Evolutionary conservation across 2,113 vertebrate species (phyloP).

Genomic region (Aleadryas rufinucha): DNA sequence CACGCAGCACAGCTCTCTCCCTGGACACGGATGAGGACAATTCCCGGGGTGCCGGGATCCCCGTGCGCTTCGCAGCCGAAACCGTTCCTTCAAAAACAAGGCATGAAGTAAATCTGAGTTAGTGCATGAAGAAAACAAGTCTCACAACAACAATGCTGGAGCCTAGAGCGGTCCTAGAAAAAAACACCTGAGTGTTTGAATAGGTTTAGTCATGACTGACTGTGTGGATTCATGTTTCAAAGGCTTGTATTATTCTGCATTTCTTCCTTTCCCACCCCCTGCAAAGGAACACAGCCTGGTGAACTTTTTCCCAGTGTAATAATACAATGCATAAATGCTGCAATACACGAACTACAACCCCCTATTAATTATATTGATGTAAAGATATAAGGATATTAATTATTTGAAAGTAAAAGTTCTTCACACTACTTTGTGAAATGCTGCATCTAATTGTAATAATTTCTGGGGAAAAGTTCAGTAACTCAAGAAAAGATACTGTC

Average conservation of each 20-base stretch:
- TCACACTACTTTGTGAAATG: background rate
- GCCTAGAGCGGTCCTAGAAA: background rate
- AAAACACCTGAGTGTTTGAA: constrained; percentile 10
- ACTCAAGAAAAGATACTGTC: background rate
- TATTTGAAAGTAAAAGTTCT: background rate
- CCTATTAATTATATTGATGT: background rate
- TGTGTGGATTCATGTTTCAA: constrained; percentile 15
- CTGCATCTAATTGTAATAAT: background rate
- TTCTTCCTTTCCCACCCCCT: background rate
- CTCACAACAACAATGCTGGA: background rate
- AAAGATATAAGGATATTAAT: background rate
- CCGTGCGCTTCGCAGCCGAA: constrained; percentile 83
- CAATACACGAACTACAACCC: background rate
- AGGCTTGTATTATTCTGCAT: background rate
- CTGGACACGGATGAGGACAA: constrained; percentile 75
- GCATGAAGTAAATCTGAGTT: background rate
- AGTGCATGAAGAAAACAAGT: background rate
- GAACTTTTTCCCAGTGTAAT: background rate
- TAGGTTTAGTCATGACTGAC: constrained; percentile 34
- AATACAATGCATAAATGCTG: background rate
- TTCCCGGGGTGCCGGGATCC: constrained; percentile 90
- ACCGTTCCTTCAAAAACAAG: constrained; percentile 66
- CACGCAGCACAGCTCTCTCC: constrained; percentile 80
- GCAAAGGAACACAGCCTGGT: background rate
- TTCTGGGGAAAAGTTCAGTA: background rate